Percentiles rank a stretch among this genome's conserved stretches.
Evolutionary conservation across 2,113 vertebrate genomes (phyloP).

Genomic region (Serinus canaria): DNA sequence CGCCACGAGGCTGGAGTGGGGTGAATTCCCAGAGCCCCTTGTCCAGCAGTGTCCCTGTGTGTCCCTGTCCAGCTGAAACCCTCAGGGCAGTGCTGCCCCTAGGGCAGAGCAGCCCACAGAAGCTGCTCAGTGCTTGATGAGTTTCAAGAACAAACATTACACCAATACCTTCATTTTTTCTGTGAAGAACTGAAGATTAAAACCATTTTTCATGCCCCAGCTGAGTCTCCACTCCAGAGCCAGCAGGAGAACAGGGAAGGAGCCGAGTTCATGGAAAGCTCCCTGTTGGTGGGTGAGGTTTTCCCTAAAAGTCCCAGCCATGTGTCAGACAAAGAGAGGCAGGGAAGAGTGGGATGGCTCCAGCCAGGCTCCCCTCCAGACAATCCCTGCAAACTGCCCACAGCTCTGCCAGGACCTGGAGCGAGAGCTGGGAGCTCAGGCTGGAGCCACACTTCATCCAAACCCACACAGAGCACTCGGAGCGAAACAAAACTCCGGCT

Average conservation of each 20-base stretch:
- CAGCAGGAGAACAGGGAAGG: not conserved
- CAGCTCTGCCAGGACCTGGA: not conserved
- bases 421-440: not conserved
- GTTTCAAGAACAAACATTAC: not conserved
- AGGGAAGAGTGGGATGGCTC: not conserved
- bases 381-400: not conserved
- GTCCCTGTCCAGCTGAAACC: not conserved
- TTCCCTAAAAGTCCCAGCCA: rapidly evolving
- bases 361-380: not conserved
- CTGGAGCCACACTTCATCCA: not conserved
- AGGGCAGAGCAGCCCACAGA: not conserved
- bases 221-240: not conserved
- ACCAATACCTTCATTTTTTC: not conserved
- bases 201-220: not conserved
- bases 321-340: not conserved
- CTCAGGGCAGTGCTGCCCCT: not conserved
- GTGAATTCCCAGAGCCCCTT: not conserved
- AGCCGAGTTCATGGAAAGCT: not conserved
- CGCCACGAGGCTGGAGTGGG: not conserved
- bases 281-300: not conserved
- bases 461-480: not conserved
- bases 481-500: not conserved
- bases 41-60: not conserved
- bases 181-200: not conserved
- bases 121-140: not conserved